Evolutionary conservation across 2,113 vertebrate species (phyloP), one percentile per base, ranked within the genome.

Genomic region (Cebidichthys violaceus): DNA sequence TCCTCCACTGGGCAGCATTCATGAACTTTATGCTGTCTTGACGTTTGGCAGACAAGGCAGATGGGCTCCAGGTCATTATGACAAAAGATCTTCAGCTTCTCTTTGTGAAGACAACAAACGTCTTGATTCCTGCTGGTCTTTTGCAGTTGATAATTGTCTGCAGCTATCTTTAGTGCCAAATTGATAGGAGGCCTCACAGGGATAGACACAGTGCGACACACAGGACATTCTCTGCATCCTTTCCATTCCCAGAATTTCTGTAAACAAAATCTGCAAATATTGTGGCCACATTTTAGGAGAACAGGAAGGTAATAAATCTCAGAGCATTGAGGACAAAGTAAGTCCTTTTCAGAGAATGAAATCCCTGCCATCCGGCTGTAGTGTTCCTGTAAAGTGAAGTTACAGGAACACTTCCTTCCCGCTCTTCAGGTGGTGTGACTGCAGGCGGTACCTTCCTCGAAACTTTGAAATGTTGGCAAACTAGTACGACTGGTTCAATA

Each of bases 41-140:
- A 93, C 2, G 75, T 54, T 4, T 91, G 90, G 79, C 94, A 94
- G 43, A 84, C 8, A 0, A 89, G 41, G 50, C 93, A 95, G 29
- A 94, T 91, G 8, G 84, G 86, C 75, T 92, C 70, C 29, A 90
- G 81, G 2, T 95, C 93, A 0, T 90, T 92, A 27, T 87, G 79
- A 62, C 94, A 95, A 24, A 93, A 95, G 17, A 94, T 14, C 18
- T 70, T 87, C 41, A 94, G 79, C 78, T 81, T 90, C 73, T 94
- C 81, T 0, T 81, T 83, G 82, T 95, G 94, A n/a, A 83, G 20
- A 5, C 0, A 1, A 68, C 94, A 95, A 9, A 73, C 18, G 0
- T 86, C 82, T 15, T 22, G 33, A 17, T 62, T 55, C 13, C 10
- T 24, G 6, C 4, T 20, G 27, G 22, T 60, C 22, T 27, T 65